A percentile compares a stretch with the other conserved stretches of the same genome.
Evolutionary conservation across 2,888 invertebrate species (phyloP).

Genomic region (Pristionchus maxplancki): DNA sequence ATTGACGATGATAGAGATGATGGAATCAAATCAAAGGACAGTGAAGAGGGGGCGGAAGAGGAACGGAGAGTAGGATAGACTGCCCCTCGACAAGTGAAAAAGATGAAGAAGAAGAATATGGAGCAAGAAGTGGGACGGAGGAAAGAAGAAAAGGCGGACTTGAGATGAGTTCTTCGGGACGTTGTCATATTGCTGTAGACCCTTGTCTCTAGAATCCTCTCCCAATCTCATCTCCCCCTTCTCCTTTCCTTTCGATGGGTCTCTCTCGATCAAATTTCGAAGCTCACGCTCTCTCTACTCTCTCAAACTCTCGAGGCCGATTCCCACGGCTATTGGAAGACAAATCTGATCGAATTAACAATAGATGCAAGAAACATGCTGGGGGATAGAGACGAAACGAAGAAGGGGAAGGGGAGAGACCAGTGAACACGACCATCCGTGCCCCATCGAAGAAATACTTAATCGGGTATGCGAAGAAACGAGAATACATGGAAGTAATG

Average conservation of each 20-base stretch:
- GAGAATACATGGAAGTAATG: slow-evolving; percentile 45
- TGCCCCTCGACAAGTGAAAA: background rate
- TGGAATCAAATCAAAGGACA: background rate
- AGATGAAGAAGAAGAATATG: slow-evolving; percentile 29
- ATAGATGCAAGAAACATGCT: background rate
- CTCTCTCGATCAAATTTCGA: slow-evolving; percentile 47
- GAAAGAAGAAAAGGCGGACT: slow-evolving; percentile 24
- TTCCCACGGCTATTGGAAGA: slow-evolving; percentile 47
- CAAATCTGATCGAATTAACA: slow-evolving; percentile 43
- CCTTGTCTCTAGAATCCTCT: slow-evolving; percentile 22
- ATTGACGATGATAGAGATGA: background rate
- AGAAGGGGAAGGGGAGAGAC: background rate
- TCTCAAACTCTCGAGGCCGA: slow-evolving; percentile 18
- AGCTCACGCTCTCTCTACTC: slow-evolving; percentile 35
- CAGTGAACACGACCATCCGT: background rate
- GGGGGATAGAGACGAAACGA: background rate
- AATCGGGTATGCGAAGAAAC: background rate
- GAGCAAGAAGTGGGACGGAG: slow-evolving; percentile 6
- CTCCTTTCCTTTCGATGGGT: slow-evolving; percentile 30
- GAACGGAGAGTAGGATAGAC: background rate
- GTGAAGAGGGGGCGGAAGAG: background rate
- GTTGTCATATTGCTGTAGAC: slow-evolving; percentile 38
- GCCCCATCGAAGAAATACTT: background rate
- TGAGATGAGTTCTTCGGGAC: slow-evolving; percentile 44
- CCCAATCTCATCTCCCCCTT: background rate